phyloP scores from a whole-genome alignment of 2,113 vertebrate genomes.

The Mastomys coucha region DNA sequence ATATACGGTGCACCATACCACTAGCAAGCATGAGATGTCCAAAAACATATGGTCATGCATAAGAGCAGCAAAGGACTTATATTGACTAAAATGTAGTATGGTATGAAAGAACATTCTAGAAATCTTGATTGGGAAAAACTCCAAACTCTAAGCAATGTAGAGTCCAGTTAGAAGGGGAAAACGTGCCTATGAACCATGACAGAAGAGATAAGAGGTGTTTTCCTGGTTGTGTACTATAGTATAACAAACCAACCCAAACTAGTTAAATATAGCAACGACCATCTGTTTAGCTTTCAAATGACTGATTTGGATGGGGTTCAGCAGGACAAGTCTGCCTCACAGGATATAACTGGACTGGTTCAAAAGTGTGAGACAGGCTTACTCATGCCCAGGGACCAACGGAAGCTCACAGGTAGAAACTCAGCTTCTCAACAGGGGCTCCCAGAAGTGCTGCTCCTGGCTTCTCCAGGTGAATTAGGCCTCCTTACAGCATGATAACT shows the following conservation, averaged over 20 bases:
- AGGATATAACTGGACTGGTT: neutral
- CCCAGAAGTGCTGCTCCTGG: neutral
- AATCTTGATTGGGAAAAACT: neutral
- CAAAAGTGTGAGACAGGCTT: neutral
- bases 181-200: neutral
- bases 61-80: neutral
- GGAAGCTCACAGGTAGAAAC: neutral
- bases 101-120: neutral
- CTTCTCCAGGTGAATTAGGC: neutral
- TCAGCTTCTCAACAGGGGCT: neutral
- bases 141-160: neutral
- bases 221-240: neutral
- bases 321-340: neutral
- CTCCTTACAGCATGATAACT: neutral
- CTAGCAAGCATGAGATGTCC: neutral
- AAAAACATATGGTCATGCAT: neutral
- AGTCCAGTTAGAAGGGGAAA: neutral
- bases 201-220: neutral
- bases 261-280: neutral
- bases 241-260: neutral
- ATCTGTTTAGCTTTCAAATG: neutral
- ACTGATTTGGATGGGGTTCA: neutral
- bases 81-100: neutral
- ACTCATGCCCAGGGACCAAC: neutral
- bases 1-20: neutral